Evolutionary conservation across 2,888 invertebrate genomes (phyloP).

Genomic region (Plebejus argus): DNA sequence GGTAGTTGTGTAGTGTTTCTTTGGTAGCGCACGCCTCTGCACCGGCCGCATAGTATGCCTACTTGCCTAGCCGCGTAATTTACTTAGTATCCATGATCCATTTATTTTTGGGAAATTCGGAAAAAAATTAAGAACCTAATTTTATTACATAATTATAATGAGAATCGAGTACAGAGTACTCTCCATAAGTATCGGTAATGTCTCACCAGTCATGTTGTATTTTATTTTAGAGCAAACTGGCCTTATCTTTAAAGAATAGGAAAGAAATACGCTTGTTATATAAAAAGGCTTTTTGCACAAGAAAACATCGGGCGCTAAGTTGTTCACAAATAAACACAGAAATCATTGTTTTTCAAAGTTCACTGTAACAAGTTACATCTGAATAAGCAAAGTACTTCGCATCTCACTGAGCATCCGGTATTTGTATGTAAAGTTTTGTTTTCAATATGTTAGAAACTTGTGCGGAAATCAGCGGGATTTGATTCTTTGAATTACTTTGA

Average conservation of each 20-base stretch:
- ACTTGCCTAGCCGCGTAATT: too few species aligned
- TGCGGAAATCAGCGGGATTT: slow-evolving; percentile 2
- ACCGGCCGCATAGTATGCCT: too few species aligned
- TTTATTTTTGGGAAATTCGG: too few species aligned
- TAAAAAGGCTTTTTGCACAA: not conserved
- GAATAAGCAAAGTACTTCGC: slow-evolving; percentile 21
- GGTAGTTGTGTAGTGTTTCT: too few species aligned
- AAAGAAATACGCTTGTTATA: not conserved
- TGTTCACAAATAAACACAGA: slow-evolving; percentile 3
- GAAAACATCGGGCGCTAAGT: slow-evolving; percentile 3
- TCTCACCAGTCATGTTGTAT: too few species aligned
- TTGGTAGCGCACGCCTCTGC: too few species aligned
- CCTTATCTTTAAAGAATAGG: not conserved
- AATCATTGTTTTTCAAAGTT: slow-evolving; percentile 18
- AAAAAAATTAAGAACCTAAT: too few species aligned
- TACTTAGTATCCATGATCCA: too few species aligned
- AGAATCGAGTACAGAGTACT: too few species aligned
- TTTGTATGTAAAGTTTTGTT: slow-evolving; percentile 21
- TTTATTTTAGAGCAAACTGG: too few species aligned
- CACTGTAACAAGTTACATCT: slow-evolving; percentile 16
- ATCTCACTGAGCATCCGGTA: not conserved
- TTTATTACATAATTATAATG: too few species aligned
- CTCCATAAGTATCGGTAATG: too few species aligned
- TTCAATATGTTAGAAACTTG: slow-evolving; percentile 13
- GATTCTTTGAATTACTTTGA: not conserved